Base-by-base conservation (phyloP, 2,113 vertebrate species). In the Rhea pennata region DNA sequence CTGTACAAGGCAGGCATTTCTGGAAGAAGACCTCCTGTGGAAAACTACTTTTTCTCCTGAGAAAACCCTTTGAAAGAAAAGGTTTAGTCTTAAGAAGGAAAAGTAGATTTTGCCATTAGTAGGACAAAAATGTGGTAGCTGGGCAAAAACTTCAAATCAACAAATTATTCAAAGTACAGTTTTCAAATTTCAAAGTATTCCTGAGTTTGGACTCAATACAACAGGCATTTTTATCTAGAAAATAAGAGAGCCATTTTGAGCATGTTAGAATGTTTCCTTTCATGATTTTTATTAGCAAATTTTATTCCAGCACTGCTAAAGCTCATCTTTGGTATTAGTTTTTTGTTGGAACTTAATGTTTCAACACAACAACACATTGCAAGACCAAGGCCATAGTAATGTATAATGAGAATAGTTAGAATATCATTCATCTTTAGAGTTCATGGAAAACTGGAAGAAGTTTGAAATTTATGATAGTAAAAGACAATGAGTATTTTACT, bases 401-500 rank as follows among this genome's bases (percentile, higher is more conserved):
- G 24, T 71, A 44, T 24, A 48, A 33, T 31, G 81, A 50, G 80
- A 83, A 36, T 67, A 76, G 56, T 36, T 78, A 46, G 66, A 64
- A 70, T 17, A 61, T 64, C 78, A 58, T 91, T 87, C 54, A 36
- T 95, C 84, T 74, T 71, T 72, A 36, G 75, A 92, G 56, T 51
- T 93, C 78, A 27, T 7, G 74, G 54, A 92, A 91, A 92, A 40
- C 44, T 23, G 67, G 40, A 56, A 54, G 64, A 87, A 86, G 54
- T 77, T 87, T 71, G 87, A 69, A 77, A 95, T 96, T 94, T 83
- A 90, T 92, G 81, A 9, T 51, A 56, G 59, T n/a, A 27, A 53
- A 58, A 91, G 94, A 95, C 95, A 96, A 87, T 67, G 84, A 64
- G 71, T 67, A 8, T 88, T 96, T 96, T 91, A 91, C 54, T 71